Evolutionary conservation across 2,797 vertebrate genomes (phyloP).

Genomic region (Mus minutoides): DNA sequence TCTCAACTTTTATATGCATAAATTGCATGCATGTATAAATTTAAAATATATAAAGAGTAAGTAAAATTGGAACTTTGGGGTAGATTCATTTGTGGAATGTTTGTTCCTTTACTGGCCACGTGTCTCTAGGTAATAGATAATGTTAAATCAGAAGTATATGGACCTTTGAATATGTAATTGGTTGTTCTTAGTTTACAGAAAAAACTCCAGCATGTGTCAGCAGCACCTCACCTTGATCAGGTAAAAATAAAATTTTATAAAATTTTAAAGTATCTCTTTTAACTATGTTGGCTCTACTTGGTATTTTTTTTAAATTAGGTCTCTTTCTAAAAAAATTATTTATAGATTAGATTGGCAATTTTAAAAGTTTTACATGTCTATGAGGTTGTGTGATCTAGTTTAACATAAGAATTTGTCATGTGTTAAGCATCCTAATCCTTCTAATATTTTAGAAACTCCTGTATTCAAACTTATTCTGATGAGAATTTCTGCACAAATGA

Average conservation of each 20-base stretch:
- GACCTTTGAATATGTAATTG: conserved; percentile 15
- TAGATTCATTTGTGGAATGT: conserved; percentile 15
- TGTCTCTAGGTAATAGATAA: not conserved
- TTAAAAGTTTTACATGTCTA: conserved; percentile 38
- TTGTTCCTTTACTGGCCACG: conserved; percentile 40
- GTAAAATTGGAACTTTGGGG: conserved; percentile 11
- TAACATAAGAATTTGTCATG: not conserved
- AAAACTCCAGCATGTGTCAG: conserved; percentile 89
- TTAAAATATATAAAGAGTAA: conserved; percentile 21
- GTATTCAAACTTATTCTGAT: conserved; percentile 14
- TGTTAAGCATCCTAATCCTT: not conserved
- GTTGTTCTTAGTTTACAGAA: conserved; percentile 90
- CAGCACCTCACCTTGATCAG: conserved; percentile 93
- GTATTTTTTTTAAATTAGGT: not conserved
- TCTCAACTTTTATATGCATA: conserved; percentile 10
- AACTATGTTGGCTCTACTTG: conserved; percentile 13
- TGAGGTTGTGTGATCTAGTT: not conserved
- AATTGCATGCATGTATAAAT: not conserved
- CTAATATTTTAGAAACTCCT: conserved; percentile 10
- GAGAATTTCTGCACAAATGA: conserved; percentile 29
- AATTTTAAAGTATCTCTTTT: not conserved
- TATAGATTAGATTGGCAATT: conserved; percentile 18
- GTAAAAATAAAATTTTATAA: conserved; percentile 84
- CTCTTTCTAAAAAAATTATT: conserved; percentile 37
- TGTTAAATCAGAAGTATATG: conserved; percentile 30